Percentiles rank a stretch among this genome's conserved stretches.
phyloP scores from a whole-genome alignment of 2,797 vertebrate genomes.

The Simalia tracyae region DNA sequence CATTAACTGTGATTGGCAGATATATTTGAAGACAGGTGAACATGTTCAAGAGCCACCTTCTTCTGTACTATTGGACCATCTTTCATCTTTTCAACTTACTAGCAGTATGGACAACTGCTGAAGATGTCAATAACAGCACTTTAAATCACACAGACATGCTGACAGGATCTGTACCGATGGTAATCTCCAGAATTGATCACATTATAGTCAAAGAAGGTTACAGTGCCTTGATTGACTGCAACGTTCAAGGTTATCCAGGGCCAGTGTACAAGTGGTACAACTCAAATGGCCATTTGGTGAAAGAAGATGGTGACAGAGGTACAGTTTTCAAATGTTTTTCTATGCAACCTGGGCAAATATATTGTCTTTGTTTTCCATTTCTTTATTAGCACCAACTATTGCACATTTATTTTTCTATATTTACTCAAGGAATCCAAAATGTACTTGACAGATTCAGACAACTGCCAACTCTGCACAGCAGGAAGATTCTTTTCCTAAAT shows the following conservation, averaged over 20 bases:
- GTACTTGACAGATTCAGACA: not conserved
- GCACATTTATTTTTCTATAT: not conserved
- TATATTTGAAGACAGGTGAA: slow-evolving; percentile 66
- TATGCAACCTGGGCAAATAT: not conserved
- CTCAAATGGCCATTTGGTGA: slow-evolving; percentile 84
- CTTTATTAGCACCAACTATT: not conserved
- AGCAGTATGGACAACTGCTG: slow-evolving; percentile 65
- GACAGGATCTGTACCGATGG: slow-evolving; percentile 76
- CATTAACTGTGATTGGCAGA: slow-evolving; percentile 42
- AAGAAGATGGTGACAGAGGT: slow-evolving; percentile 80
- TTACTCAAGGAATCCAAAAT: not conserved
- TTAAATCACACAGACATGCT: slow-evolving; percentile 68
- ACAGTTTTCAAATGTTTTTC: slow-evolving; percentile 53
- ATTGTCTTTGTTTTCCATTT: not conserved
- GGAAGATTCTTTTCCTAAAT: not conserved
- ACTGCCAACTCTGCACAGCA: not conserved
- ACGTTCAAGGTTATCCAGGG: slow-evolving; percentile 85
- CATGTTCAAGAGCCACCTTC: slow-evolving; percentile 53
- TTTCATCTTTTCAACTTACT: slow-evolving; percentile 75
- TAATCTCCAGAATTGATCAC: slow-evolving; percentile 81
- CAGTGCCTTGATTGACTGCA: slow-evolving; percentile 92
- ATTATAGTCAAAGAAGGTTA: slow-evolving; percentile 92
- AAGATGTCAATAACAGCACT: slow-evolving; percentile 72
- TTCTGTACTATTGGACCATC: slow-evolving; percentile 70
- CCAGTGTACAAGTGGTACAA: slow-evolving; percentile 92